Base-by-base conservation (phyloP, 1,140 invertebrate species). In the Drosophila varians region DNA sequence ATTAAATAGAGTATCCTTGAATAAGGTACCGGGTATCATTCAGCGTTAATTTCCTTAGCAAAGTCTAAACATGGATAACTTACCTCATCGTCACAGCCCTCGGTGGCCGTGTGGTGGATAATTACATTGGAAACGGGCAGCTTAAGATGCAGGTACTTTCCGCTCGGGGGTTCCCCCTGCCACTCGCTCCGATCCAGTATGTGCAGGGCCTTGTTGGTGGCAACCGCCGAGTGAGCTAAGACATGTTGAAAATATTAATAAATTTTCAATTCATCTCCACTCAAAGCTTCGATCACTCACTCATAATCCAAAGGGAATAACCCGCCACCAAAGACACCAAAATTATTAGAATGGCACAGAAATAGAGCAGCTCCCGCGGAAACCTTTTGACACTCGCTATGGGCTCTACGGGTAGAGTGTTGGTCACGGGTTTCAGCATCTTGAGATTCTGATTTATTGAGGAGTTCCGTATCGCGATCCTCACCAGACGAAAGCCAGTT, bases 151-250 rank as follows among this genome's bases (percentile, higher is more conserved):
- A 84, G 78, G 4, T 92, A 56, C 1, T 65, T 42, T 1, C 79
- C 71, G 0, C 83, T 90, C 0, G 93, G 92, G 4, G 94, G 92
- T 71, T 94, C 93, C 8, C 94, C 94, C 7, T 93, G 70, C 94
- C 94, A 95, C 66, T 94, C 94, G 94, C 78, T 88, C 45, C 83
- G 83, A 61, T 88, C 84, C 26, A 88, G 66, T 57, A 89, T 89
- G 23, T 58, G 83, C 26, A 88, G 42, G 7, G 47, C 47, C 16
- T 47, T 66, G 47, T 54, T 54, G 1, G 40, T 6, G 3, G 31
- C 26, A 14, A 16, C 51, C 4, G 40, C 43, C 7, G 55, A 64
- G 46, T 68, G 70, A 25, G 51, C 80, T 84, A 23, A 19, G 38
- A 2, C 55, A 23, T 45, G 23, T 25, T 11, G 49, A n/a, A 34